phyloP scores from a whole-genome alignment of 30 jellyfish, hydroid and myxozoan species.

The Mastigias papua region DNA sequence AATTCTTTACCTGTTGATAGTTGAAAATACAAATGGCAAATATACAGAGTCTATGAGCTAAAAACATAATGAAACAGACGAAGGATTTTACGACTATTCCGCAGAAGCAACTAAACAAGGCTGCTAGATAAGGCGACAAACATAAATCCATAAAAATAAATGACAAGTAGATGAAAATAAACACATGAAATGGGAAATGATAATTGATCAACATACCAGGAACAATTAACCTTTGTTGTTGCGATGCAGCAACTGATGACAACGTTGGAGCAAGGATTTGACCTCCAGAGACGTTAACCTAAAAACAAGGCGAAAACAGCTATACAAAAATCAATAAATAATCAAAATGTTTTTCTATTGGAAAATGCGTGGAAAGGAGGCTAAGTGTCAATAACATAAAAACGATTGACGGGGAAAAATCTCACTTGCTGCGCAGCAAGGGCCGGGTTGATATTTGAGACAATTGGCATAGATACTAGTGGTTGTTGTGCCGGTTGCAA shows the following conservation, averaged over 20 bases:
- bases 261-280: slow-evolving; percentile 34
- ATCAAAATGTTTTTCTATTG: background rate
- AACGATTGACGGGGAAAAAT: background rate
- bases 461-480: slow-evolving; percentile 52
- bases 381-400: too few species aligned
- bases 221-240: slow-evolving; percentile 35
- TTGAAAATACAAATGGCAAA: too few species aligned
- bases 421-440: slow-evolving; percentile 60
- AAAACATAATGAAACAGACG: too few species aligned
- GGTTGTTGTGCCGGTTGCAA: slow-evolving; percentile 41
- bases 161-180: background rate
- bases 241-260: slow-evolving; percentile 48
- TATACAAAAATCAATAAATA: background rate
- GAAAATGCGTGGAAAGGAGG: too few species aligned
- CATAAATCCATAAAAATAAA: too few species aligned
- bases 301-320: background rate
- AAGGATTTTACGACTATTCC: too few species aligned
- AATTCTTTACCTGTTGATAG: too few species aligned
- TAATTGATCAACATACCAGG: slow-evolving; percentile 28
- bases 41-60: too few species aligned
- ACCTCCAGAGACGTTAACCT: slow-evolving; percentile 44
- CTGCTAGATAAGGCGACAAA: too few species aligned
- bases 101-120: too few species aligned
- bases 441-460: slow-evolving; percentile 36
- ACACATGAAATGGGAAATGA: background rate